phyloP scores from a whole-genome alignment of 2,113 vertebrate genomes.

The Eubucco bourcierii region DNA sequence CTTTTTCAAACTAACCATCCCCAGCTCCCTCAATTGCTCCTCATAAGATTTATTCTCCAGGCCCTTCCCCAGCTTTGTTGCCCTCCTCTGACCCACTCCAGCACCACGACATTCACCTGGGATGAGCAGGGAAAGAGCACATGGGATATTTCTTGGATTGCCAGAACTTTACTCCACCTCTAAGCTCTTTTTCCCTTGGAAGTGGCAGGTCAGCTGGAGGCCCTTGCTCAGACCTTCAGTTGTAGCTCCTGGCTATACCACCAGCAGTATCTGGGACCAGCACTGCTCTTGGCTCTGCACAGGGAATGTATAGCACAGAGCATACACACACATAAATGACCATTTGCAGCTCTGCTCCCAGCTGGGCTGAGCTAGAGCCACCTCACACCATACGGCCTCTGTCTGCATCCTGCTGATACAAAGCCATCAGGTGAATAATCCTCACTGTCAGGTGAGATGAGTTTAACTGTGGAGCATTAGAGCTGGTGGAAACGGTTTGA shows the following conservation, averaged over 20 bases:
- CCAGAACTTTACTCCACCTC: not conserved
- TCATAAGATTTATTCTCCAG: too few relatives aligned
- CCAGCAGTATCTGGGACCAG: not conserved
- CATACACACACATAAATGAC: not conserved
- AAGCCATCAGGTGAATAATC: not conserved
- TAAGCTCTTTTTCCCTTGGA: not conserved
- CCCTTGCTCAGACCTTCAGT: not conserved
- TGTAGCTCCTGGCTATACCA: not conserved
- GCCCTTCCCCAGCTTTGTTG: too few relatives aligned
- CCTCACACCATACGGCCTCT: not conserved
- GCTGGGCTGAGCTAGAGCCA: not conserved
- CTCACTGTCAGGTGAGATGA: not conserved
- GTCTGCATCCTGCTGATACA: not conserved
- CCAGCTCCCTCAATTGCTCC: too few relatives aligned
- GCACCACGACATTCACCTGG: too few relatives aligned
- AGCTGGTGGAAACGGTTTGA: not conserved
- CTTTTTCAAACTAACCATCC: too few relatives aligned
- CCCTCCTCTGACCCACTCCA: too few relatives aligned
- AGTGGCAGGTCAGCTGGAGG: not conserved
- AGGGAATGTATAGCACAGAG: not conserved
- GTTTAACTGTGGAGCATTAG: not conserved
- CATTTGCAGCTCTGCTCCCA: not conserved
- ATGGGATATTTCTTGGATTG: fast-evolving
- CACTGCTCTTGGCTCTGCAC: not conserved
- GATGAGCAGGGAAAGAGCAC: not conserved